Base-by-base conservation (phyloP, 2,888 invertebrate species). In the Tiliacea aurago region DNA sequence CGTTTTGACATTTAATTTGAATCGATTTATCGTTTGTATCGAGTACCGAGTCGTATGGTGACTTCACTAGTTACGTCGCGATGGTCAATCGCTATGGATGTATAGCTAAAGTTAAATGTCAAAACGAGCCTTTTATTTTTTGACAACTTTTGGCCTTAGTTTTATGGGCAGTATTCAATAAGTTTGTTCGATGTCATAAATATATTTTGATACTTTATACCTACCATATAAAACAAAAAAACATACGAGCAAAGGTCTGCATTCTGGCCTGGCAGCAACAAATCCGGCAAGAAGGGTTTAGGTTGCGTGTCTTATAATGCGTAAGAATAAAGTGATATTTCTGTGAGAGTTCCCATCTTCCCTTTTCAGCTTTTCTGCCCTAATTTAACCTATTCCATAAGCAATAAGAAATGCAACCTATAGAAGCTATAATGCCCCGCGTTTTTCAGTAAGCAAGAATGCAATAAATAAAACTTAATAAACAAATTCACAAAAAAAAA, bases 321-420 rank as follows among this genome's bases (percentile, higher is more conserved):
- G 45, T 76, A 56, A 63, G 56, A 41, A 43, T 53, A 28, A 51
- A 55, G 64, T 59, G 67, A 49, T 75, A 67, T 62, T 76, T 28
- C 20, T 43, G 53, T 41, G n/a, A 41, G 20, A 28, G 47, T 41
- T n/a, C n/a, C 28, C 18, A 23, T 43, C 56, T 58, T 71, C 28
- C 47, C 47, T 7, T 37, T 55, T 51, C 20, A 33, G 33, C 41
- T 11, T 45, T 28, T 43, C 20, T 43, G 28, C 15, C 11, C 15
- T 33, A 69, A 55, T 55, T 0, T 10, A 20, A 33, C 5, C 0
- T 45, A 9, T 47, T 70, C 15, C 15, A 20, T 55, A 23, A 15
- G 10, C 20, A 45, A 33, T 1, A 45, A 37, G 37, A 55, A 69
- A 70, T 37, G 33, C 5, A 18, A 23, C 18, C 1, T 4, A 23